Evolutionary conservation across 2,888 invertebrate species (phyloP).

Genomic region (Eucera pruinosa): DNA sequence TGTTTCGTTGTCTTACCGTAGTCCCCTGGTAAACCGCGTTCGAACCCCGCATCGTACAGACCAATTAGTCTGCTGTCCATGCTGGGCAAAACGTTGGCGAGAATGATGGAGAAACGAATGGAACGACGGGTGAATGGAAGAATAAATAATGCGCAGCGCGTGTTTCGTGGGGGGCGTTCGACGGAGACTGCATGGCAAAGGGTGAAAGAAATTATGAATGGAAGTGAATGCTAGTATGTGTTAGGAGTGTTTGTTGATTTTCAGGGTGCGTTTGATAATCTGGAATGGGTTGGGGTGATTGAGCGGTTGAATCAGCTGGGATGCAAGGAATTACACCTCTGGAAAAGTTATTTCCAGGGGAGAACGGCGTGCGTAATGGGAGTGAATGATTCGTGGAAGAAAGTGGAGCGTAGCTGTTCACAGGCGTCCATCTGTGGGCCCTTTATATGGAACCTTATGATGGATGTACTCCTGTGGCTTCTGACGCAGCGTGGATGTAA

Average conservation of each 20-base stretch:
- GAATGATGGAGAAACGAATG: slow-evolving; percentile 13
- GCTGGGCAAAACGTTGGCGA: background rate
- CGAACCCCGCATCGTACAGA: background rate
- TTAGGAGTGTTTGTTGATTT: too few relatives aligned
- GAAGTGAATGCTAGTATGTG: background rate
- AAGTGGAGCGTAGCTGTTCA: background rate
- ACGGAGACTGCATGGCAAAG: slow-evolving; percentile 1
- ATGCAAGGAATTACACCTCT: too few relatives aligned
- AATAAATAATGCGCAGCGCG: slow-evolving; percentile 16
- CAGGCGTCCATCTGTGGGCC: background rate
- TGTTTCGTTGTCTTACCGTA: background rate
- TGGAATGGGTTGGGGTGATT: slow-evolving; percentile 2
- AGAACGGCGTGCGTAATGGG: background rate
- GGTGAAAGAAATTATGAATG: background rate
- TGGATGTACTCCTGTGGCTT: too few relatives aligned
- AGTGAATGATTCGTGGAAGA: background rate
- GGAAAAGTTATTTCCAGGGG: background rate
- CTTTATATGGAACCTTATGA: too few relatives aligned
- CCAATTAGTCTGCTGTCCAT: slow-evolving; percentile 3
- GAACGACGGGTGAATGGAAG: background rate
- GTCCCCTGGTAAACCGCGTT: background rate
- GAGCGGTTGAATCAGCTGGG: too few relatives aligned
- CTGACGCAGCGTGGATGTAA: too few relatives aligned
- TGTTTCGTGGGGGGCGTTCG: slow-evolving; percentile 14
- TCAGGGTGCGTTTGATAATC: background rate